Evolutionary conservation across 1,140 invertebrate genomes (phyloP), one percentile per base, ranked within the genome.

Genomic region (Potamilus streckersoni): DNA sequence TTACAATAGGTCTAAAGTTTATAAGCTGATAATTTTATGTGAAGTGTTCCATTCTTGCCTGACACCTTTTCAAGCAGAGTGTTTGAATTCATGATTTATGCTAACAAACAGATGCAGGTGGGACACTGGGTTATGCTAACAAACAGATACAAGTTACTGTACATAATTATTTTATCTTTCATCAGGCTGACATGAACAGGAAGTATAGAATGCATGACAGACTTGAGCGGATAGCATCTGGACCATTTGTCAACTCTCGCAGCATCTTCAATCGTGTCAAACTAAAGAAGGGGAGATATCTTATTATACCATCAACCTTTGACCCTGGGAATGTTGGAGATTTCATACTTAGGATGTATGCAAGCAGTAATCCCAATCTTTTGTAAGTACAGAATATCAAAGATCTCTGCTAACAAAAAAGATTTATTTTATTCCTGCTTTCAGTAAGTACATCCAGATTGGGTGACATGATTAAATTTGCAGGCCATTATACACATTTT

Each of bases 281-380:
- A 23, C 80, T 94, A 0, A 84, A 87, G 15, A 87, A 89, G 67
- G 94, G 93, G 17, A 86, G 91, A 16, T 93, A 94, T 86, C 87
- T 93, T n/a, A 84, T 94, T 20, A 86, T 94, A 38, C 93, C 93
- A 16, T 92, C 92, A 8, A 93, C 93, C 4, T 93, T 93, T 89
- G 91, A 92, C 61, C 91, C 92, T 13, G 90, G 91, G 23, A 85
- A 91, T 71, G 89, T 89, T 56, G 92, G 91, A 15, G 88, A 91
- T 64, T 93, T 92, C 86, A 82, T 93, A 19, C 80, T 94, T 12
- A 83, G 93, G 77, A 84, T 94, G 56, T 94, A 92, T 81, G 90
- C 92, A 6, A 81, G 78, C 49, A 74, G 56, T 17, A 64, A 64
- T 12, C 59, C 80, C 3, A 69, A 72, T 2, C 38, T 81, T 23